Base-by-base conservation (phyloP, 1,140 invertebrate genomes). In the Drosophila triauraria region DNA sequence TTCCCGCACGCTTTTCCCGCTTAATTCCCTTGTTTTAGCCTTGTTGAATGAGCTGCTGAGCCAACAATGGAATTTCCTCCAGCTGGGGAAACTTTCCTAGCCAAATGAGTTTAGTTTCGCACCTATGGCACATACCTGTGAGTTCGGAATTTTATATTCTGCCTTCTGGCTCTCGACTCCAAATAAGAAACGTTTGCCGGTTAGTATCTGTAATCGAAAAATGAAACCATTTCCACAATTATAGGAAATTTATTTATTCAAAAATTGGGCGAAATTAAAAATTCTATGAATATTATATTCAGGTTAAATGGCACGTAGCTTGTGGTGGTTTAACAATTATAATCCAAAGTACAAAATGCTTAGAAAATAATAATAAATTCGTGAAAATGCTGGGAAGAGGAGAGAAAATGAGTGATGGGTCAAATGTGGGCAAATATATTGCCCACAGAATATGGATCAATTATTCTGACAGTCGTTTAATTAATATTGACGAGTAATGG, bases 31-130 rank as follows among this genome's bases (percentile, higher is more conserved):
- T 60, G 48, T 62, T 53, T 64, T 17, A 12, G 38, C 44, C 59
- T 23, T 74, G 70, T 76, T 75, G 64, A 65, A 53, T 75, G 74
- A 51, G 58, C 72, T 32, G 48, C 23, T 32, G 9, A 51, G 27
- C 50, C 32, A 35, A 10, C 12, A 25, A 25, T 67, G 75, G 56
- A 76, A 60, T 59, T 30, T 44, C 1, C 2, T 8, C 30, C 8
- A 8, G 8, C 30, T 8, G 71, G 71, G 3, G 6, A 57, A 57
- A 23, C 42, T 44, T 47, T 25, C 9, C 30, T 7, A 30, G 23
- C 25, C 17, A 20, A 54, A 63, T 63, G 25, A 53, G 38, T 47
- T 58, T 27, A 58, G 54, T 65, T 65, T 56, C 2, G 23, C 15
- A 32, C 32, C 10, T 38, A 38, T 13, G 35, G 35, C 4, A 32